Evolutionary conservation across 2,797 vertebrate genomes (phyloP).

Genomic region (Gambusia yucatana): DNA sequence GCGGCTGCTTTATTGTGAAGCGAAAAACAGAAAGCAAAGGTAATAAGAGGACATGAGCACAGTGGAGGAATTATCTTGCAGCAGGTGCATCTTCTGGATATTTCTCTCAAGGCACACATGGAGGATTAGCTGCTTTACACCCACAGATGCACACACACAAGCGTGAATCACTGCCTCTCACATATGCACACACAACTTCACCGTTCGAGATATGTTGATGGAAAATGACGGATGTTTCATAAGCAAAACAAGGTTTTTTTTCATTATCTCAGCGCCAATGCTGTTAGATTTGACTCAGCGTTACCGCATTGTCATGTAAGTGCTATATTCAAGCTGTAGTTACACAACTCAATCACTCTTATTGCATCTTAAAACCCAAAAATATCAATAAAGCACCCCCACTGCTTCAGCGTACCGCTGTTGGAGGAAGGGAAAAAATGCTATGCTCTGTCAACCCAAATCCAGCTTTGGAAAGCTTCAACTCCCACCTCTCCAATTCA

Average conservation of each 20-base stretch:
- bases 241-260: conserved; percentile 17
- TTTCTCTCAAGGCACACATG: conserved; percentile 43
- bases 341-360: conserved; percentile 33
- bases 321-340: conserved; percentile 28
- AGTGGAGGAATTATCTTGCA: conserved; percentile 53
- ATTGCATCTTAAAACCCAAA: conserved; percentile 55
- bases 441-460: conserved; percentile 71
- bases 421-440: conserved; percentile 47
- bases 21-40: conserved; percentile 33
- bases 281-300: conserved; percentile 33
- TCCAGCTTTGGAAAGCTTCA: conserved; percentile 71
- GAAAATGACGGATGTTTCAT: conserved; percentile 45
- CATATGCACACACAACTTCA: conserved; percentile 17
- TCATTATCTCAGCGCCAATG: conserved; percentile 30
- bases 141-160: conserved; percentile 37
- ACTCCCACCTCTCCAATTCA: conserved; percentile 72
- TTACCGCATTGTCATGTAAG: conserved; percentile 13
- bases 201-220: conserved; percentile 27
- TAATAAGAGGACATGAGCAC: conserved; percentile 29
- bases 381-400: conserved; percentile 71
- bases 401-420: conserved; percentile 49
- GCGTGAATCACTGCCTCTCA: conserved; percentile 32
- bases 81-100: conserved; percentile 56
- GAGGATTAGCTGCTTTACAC: conserved; percentile 58
- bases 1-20: conserved; percentile 24